Conservation (phyloP, 2,797 vertebrate genomes). For the Tadarida brasiliensis region DNA sequence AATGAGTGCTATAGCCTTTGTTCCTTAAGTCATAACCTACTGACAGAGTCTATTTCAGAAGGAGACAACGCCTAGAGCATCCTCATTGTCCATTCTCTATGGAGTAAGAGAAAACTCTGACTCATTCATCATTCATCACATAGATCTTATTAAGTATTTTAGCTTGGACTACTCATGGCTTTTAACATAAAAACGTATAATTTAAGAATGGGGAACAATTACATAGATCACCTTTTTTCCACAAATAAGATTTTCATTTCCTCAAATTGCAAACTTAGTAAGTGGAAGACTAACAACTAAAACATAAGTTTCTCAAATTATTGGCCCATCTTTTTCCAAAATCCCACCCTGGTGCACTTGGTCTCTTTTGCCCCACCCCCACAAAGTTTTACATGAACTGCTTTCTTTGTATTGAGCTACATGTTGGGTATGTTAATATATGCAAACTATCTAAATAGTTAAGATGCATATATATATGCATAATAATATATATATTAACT, state of each 20-base stretch:
- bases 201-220: neutral
- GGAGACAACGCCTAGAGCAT: neutral
- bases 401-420: neutral
- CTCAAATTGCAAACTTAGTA: neutral
- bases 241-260: neutral
- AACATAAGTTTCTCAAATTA: neutral
- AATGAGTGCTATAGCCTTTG: neutral
- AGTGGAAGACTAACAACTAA: neutral
- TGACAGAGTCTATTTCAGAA: neutral
- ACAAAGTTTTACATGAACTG: neutral
- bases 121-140: neutral
- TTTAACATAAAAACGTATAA: slow-evolving; percentile 19
- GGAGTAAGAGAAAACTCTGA: neutral
- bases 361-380: neutral
- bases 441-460: slow-evolving; percentile 2
- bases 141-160: neutral
- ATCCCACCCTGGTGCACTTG: neutral
- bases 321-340: neutral
- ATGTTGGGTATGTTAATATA: neutral
- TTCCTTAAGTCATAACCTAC: neutral
- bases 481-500: slow-evolving; percentile 46
- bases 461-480: neutral
- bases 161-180: neutral
- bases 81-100: neutral
- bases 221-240: neutral